Percentiles rank a stretch among this genome's conserved stretches.
Conservation (phyloP, 2,888 invertebrate genomes). For the Oscheius myriophilus region DNA sequence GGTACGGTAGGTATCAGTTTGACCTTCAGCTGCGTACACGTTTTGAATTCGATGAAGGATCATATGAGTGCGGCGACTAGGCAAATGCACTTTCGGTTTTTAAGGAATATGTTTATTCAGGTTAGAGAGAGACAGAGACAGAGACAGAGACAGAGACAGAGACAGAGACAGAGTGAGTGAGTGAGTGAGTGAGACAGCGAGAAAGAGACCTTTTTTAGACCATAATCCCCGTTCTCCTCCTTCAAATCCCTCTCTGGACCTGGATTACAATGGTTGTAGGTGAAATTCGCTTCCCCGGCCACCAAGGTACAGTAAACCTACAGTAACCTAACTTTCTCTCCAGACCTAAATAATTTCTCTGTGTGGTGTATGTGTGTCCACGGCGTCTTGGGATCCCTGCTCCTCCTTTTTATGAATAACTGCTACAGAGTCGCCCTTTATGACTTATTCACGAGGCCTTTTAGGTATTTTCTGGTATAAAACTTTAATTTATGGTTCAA, state of each 20-base stretch:
- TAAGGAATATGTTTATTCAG: slow-evolving; percentile 13
- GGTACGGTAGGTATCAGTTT: background rate
- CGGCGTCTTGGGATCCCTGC: no score
- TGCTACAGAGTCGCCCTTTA: no score
- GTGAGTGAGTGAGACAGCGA: no score
- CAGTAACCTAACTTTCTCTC: no score
- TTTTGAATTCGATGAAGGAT: slow-evolving; percentile 1
- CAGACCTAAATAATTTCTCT: no score
- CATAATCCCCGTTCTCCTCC: slow-evolving; percentile 6
- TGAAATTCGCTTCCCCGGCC: slow-evolving; percentile 8
- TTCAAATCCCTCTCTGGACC: slow-evolving; percentile 4
- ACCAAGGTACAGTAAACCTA: background rate
- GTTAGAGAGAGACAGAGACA: background rate
- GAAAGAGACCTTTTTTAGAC: background rate
- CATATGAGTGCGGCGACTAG: slow-evolving; percentile 21
- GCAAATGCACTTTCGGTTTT: slow-evolving; percentile 9
- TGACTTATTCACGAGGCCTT: no score
- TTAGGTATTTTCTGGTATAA: no score
- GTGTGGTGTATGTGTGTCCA: no score
- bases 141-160: no score
- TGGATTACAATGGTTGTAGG: background rate
- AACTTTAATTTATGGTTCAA: no score
- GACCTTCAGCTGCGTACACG: slow-evolving; percentile 2
- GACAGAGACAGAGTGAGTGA: no score
- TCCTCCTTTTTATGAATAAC: no score